Base-by-base conservation (phyloP, 2,888 invertebrate genomes). In the Rhorus exstirpatorius region DNA sequence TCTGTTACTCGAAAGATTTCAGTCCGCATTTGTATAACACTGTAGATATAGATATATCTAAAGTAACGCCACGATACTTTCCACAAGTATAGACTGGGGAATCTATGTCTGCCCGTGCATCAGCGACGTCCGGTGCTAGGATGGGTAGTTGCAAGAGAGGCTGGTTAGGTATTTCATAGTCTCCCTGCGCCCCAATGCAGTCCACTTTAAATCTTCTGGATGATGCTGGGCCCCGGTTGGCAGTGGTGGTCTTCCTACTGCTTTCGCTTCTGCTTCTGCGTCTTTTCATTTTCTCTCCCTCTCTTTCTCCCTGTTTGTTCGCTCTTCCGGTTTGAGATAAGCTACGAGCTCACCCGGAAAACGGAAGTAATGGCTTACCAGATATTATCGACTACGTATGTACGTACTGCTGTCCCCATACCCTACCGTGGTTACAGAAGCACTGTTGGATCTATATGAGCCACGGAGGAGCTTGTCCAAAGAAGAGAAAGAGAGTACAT, bases 291-390 rank as follows among this genome's bases (percentile, higher is more conserved):
- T 77, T 63, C 78, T 70, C 70, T 44, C 70, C 24, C 60, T 61
- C 31, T 53, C 14, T 61, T 35, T 44, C 41, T 31, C 41, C 49
- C 86, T 85, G 86, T 87, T 86, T 87, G 85, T 86, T 85, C 87
- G 81, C 84, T 85, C 86, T 84, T 85, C 83, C 83, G 86, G 86
- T 89, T 87, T 83, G 80, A 89, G 90, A 91, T 91, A 90, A 90
- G 88, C 88, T 89, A 86, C 76, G 85, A 86, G 87, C 87, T 86
- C 86, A 84, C 83, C 86, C 88, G 88, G 91, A 87, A 89, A 90
- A 88, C 88, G 89, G 91, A 91, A 91, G 89, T 88, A 91, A 91
- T 91, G 90, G 90, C 86, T 91, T 89, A 91, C 88, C 86, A 91
- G 91, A 91, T 91, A 91, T 90, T 90, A 91, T 91, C 91, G 89